A percentile compares a stretch with the other conserved stretches of the same genome.
phyloP scores from a whole-genome alignment of 2,797 vertebrate genomes.

The Podarcis lilfordi region DNA sequence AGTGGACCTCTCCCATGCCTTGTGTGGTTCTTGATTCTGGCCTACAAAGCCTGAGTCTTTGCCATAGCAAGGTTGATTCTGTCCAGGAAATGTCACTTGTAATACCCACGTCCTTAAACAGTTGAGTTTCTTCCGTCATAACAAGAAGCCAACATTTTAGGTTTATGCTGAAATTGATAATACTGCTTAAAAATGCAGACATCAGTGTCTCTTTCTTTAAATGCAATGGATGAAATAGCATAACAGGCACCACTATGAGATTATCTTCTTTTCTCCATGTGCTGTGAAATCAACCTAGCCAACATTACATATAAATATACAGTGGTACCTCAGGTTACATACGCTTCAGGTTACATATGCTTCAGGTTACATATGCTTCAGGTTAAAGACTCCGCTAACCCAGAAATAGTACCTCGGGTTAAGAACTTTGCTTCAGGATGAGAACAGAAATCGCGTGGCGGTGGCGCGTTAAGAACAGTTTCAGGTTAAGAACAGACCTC shows the following conservation, averaged over 20 bases:
- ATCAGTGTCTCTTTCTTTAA: constrained; percentile 33
- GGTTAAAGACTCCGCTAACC: too few species aligned
- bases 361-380: too few species aligned
- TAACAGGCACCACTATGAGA: not conserved
- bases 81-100: not conserved
- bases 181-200: not conserved
- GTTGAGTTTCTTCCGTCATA: not conserved
- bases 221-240: not conserved
- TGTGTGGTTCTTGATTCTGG: not conserved
- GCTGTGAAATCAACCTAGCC: constrained; percentile 61
- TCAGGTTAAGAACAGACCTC: too few species aligned
- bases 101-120: not conserved
- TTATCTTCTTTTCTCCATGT: constrained; percentile 53
- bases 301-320: constrained; percentile 15
- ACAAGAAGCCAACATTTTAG: not conserved
- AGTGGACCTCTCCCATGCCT: not conserved
- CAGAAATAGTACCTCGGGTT: too few species aligned
- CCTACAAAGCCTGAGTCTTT: not conserved
- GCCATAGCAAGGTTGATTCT: too few species aligned
- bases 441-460: too few species aligned
- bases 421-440: too few species aligned
- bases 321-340: too few species aligned
- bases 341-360: too few species aligned
- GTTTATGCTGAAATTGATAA: not conserved
- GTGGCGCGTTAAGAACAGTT: too few species aligned